A percentile compares a stretch with the other conserved stretches of the same genome.
phyloP scores from a whole-genome alignment of 2,113 vertebrate species.

The Leucosticte australis region DNA sequence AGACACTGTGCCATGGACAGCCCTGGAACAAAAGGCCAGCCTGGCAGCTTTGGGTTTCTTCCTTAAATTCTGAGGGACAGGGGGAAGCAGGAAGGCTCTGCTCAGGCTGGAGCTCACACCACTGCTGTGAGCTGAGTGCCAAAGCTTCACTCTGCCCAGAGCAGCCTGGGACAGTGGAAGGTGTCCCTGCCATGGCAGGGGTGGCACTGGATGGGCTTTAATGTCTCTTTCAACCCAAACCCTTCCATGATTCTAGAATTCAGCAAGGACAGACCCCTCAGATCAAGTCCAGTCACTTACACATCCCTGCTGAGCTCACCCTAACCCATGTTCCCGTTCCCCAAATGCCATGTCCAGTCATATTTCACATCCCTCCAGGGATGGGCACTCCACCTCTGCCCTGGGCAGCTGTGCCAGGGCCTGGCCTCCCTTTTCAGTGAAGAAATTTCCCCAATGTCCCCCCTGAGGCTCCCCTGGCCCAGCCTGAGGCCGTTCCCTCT shows the following conservation, averaged over 20 bases:
- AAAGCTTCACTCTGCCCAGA: not conserved
- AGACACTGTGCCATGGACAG: rapidly evolving
- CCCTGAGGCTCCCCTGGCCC: not conserved
- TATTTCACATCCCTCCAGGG: not conserved
- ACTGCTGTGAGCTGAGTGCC: not conserved
- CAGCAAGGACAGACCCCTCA: not conserved
- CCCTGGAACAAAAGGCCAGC: not conserved
- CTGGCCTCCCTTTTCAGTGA: rapidly evolving
- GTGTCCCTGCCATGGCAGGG: not conserved
- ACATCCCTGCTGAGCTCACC: not conserved
- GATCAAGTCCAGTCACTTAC: not conserved
- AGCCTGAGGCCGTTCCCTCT: not conserved
- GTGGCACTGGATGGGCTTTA: not conserved
- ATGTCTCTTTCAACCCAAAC: not conserved
- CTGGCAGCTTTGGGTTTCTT: not conserved
- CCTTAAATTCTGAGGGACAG: not conserved
- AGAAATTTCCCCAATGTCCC: rapidly evolving
- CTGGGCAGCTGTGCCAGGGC: not conserved
- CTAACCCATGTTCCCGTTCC: too few species aligned
- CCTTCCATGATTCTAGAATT: not conserved
- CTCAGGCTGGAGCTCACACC: not conserved
- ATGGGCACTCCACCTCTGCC: rapidly evolving
- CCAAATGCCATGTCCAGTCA: not conserved
- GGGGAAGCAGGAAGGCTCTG: not conserved
- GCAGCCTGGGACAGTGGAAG: not conserved